Percentiles rank a stretch among this genome's conserved stretches.
Conservation (phyloP, 2,888 invertebrate genomes). For the Caenorhabditis afra region DNA sequence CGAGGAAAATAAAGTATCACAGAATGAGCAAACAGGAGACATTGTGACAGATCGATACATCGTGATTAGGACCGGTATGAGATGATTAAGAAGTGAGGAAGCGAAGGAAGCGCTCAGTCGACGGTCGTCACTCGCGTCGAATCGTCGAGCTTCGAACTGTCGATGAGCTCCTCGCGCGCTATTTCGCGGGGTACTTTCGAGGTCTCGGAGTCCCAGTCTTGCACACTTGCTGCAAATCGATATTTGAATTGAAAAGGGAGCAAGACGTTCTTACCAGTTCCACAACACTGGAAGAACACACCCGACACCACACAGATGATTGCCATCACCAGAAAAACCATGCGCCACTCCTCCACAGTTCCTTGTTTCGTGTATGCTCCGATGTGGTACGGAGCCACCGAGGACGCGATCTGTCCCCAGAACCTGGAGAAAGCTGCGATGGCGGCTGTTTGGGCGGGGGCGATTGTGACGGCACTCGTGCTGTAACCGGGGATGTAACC, state of each 20-base stretch:
- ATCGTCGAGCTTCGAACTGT: conserved; percentile 56
- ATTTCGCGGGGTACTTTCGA: conserved; percentile 46
- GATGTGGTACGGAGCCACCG: conserved; percentile 77
- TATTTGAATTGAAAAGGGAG: background rate
- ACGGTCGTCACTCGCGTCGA: conserved; percentile 52
- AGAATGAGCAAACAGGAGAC: conserved; percentile 47
- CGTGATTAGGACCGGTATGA: conserved; percentile 52
- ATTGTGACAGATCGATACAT: conserved; percentile 51
- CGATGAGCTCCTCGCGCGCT: conserved; percentile 51
- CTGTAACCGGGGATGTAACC: conserved; percentile 80
- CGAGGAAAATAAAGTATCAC: conserved; percentile 49
- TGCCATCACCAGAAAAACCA: conserved; percentile 72
- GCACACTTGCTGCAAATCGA: conserved; percentile 42
- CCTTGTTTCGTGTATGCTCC: conserved; percentile 74
- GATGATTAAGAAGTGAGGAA: conserved; percentile 46
- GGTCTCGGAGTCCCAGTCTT: conserved; percentile 53
- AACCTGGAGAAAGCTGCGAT: conserved; percentile 78
- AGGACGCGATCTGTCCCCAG: conserved; percentile 78
- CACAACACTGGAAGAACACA: conserved; percentile 76
- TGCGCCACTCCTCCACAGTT: conserved; percentile 73
- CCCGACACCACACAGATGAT: conserved; percentile 75
- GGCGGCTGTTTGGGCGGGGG: conserved; percentile 78
- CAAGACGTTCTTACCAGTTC: conserved; percentile 68
- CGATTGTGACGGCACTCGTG: conserved; percentile 79
- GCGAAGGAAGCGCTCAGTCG: conserved; percentile 19